Percentiles rank a stretch among this genome's conserved stretches.
Evolutionary conservation across 2,888 invertebrate genomes (phyloP).

Genomic region (Noctuana brunneofusca): DNA sequence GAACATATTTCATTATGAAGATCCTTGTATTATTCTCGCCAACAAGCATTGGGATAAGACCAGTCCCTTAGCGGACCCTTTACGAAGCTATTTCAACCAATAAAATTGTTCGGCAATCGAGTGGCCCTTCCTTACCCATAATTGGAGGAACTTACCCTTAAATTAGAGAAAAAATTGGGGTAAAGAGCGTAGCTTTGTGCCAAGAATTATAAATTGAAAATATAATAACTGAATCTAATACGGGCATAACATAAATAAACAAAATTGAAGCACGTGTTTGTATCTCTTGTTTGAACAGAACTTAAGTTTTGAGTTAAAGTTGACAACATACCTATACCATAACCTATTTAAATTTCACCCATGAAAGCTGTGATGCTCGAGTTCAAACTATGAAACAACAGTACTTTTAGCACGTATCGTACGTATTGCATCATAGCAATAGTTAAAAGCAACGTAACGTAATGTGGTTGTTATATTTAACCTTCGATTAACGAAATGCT

Average conservation of each 20-base stretch:
- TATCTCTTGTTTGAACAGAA: too few species aligned
- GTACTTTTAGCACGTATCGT: neutral
- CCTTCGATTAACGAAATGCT: conserved; percentile 75
- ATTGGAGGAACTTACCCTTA: conserved; percentile 44
- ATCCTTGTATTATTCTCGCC: conserved; percentile 45
- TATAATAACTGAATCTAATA: neutral
- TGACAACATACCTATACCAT: too few species aligned
- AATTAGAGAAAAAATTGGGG: conserved; percentile 54
- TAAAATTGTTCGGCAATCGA: conserved; percentile 63
- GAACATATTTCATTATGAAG: conserved; percentile 16
- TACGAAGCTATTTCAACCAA: conserved; percentile 59
- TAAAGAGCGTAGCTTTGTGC: neutral
- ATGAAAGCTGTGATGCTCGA: neutral
- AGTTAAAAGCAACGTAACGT: conserved; percentile 37
- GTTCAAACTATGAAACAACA: too few species aligned
- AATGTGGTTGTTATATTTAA: conserved; percentile 63
- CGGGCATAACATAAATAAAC: too few species aligned
- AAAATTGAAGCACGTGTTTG: too few species aligned
- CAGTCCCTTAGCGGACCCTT: conserved; percentile 59
- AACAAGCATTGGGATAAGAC: conserved; percentile 51
- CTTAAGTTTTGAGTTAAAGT: too few species aligned
- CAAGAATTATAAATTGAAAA: neutral
- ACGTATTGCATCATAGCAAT: conserved; percentile 14
- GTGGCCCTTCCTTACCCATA: conserved; percentile 37
- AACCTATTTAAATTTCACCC: too few species aligned